Conservation (phyloP, 2,797 vertebrate genomes). For the Linurgus olivaceus region DNA sequence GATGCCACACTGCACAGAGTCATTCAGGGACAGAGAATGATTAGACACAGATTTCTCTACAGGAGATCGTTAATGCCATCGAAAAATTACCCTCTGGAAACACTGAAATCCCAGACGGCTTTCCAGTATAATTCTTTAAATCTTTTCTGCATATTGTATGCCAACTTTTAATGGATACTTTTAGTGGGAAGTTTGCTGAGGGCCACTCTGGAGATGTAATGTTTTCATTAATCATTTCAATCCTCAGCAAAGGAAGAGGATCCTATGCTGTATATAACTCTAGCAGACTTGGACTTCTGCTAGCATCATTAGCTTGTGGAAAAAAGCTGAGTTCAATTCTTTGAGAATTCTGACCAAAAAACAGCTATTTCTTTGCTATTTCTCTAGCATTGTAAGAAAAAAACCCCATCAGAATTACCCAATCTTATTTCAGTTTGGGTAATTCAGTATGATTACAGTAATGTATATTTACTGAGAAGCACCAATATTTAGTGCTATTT, state of each 20-base stretch:
- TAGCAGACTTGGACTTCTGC: background rate
- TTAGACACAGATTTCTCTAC: slow-evolving; percentile 29
- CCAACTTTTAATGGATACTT: slow-evolving; percentile 19
- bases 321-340: background rate
- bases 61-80: slow-evolving; percentile 7
- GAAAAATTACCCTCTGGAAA: slow-evolving; percentile 29
- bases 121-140: slow-evolving; percentile 23
- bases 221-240: slow-evolving; percentile 14
- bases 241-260: background rate
- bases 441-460: background rate
- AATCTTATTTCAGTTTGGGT: background rate
- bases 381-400: background rate
- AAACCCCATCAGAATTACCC: rapidly evolving
- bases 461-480: background rate
- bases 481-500: background rate
- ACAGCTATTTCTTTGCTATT: background rate
- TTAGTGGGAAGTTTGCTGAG: slow-evolving; percentile 25
- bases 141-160: background rate
- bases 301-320: background rate
- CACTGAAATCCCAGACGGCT: background rate
- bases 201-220: background rate
- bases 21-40: background rate
- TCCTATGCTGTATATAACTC: background rate
- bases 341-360: background rate
- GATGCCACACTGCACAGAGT: background rate